Evolutionary conservation across 2,888 invertebrate genomes (phyloP).

Genomic region (Operophtera brumata): DNA sequence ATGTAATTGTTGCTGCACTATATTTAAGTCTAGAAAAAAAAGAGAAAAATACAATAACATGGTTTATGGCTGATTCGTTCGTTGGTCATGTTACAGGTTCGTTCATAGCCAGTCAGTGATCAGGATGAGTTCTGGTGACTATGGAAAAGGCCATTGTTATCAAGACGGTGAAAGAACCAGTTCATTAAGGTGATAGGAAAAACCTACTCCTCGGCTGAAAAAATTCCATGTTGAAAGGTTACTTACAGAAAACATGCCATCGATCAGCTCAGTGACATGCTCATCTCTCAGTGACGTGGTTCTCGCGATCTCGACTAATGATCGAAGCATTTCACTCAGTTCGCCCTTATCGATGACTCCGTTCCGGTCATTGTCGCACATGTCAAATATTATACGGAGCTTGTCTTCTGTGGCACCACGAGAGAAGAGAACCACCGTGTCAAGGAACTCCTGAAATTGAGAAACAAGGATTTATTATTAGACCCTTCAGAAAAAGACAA

Average conservation of each 20-base stretch:
- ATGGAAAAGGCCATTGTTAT: too few species aligned
- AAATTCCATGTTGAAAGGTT: not conserved
- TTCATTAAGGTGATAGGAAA: too few species aligned
- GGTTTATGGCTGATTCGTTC: too few species aligned
- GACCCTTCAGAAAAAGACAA: too few species aligned
- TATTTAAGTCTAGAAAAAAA: too few species aligned
- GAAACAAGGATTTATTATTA: not conserved
- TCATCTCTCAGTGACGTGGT: constrained; percentile 94
- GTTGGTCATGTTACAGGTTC: too few species aligned
- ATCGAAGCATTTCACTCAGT: constrained; percentile 95
- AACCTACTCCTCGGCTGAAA: too few species aligned
- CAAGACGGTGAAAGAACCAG: too few species aligned
- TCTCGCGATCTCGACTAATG: constrained; percentile 94
- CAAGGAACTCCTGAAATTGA: constrained; percentile 89
- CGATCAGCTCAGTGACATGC: constrained; percentile 94
- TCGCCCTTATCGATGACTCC: constrained; percentile 97
- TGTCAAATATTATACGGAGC: constrained; percentile 95
- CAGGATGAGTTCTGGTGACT: too few species aligned
- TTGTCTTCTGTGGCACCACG: constrained; percentile 96
- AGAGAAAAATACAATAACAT: too few species aligned
- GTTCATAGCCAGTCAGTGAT: too few species aligned
- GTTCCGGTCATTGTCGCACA: constrained; percentile 97
- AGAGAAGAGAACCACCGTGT: constrained; percentile 95
- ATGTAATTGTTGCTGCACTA: too few species aligned
- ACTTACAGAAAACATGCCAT: constrained; percentile 93